Percentiles rank a stretch among this genome's conserved stretches.
Evolutionary conservation across 2,113 vertebrate genomes (phyloP).

Genomic region (Cacatua alba): DNA sequence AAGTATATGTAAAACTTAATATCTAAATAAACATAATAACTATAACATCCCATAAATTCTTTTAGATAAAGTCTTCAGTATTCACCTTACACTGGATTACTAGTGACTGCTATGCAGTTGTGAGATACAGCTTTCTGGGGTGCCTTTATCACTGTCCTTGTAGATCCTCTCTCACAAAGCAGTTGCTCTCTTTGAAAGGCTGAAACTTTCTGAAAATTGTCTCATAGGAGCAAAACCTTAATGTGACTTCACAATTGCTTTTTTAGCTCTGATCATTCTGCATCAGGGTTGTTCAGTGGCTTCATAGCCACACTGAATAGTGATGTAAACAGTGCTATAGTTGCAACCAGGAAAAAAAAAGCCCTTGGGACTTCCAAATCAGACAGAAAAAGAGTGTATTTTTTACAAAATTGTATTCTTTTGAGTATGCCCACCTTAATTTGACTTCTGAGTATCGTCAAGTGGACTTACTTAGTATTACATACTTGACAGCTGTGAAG

Average conservation of each 20-base stretch:
- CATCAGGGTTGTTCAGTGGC: background rate
- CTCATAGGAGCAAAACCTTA: background rate
- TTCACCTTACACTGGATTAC: background rate
- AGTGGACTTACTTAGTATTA: background rate
- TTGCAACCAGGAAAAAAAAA: background rate
- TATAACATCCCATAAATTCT: background rate
- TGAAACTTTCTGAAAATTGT: background rate
- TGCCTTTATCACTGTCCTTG: background rate
- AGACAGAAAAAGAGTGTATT: background rate
- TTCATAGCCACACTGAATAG: background rate
- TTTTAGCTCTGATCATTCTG: background rate
- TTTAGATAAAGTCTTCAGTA: background rate
- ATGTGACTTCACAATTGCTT: background rate
- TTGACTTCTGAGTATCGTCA: rapidly evolving
- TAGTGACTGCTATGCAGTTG: background rate
- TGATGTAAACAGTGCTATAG: background rate
- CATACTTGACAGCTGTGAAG: background rate
- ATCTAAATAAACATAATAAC: background rate
- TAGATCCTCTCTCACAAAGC: background rate
- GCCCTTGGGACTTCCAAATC: background rate
- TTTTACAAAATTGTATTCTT: background rate
- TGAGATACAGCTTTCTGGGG: background rate
- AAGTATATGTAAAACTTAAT: background rate
- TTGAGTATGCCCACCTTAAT: background rate
- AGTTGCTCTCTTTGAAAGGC: background rate